phyloP scores from a whole-genome alignment of 2,888 invertebrate genomes.

The Synergus laeviventris region DNA sequence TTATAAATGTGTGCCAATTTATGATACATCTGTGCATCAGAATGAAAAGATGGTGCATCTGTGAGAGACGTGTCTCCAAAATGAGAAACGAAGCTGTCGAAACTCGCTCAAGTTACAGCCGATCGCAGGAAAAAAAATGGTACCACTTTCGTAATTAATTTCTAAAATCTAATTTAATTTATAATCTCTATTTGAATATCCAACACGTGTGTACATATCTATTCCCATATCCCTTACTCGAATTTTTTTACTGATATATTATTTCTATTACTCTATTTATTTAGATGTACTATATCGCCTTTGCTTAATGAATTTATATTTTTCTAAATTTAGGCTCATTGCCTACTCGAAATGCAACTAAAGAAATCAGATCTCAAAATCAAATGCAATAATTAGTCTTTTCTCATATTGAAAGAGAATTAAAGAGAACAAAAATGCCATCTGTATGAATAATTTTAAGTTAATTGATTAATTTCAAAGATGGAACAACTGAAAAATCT shows the following conservation, averaged over 20 bases:
- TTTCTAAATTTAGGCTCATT: not conserved
- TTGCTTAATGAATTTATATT: not conserved
- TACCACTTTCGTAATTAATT: not conserved
- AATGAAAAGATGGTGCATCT: conserved; percentile 69
- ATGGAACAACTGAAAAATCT: not conserved
- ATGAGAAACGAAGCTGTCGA: conserved; percentile 12
- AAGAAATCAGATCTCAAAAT: conserved; percentile 5
- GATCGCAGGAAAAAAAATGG: not conserved
- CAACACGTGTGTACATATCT: not conserved
- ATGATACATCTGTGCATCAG: conserved; percentile 68
- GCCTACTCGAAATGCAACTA: not conserved
- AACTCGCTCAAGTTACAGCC: conserved; percentile 42
- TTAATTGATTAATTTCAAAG: conserved; percentile 20
- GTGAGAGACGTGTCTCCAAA: conserved; percentile 49
- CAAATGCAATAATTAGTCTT: not conserved
- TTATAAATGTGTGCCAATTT: conserved; percentile 72
- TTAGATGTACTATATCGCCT: not conserved
- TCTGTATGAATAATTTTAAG: conserved; percentile 12
- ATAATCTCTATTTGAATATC: not conserved
- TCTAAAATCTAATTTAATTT: not conserved
- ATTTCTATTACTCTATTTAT: not conserved
- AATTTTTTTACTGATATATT: not conserved
- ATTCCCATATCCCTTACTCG: not conserved
- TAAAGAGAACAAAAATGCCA: conserved; percentile 21
- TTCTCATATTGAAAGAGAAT: not conserved